phyloP scores from a whole-genome alignment of 1,140 invertebrate species.

The Heliothis virescens region DNA sequence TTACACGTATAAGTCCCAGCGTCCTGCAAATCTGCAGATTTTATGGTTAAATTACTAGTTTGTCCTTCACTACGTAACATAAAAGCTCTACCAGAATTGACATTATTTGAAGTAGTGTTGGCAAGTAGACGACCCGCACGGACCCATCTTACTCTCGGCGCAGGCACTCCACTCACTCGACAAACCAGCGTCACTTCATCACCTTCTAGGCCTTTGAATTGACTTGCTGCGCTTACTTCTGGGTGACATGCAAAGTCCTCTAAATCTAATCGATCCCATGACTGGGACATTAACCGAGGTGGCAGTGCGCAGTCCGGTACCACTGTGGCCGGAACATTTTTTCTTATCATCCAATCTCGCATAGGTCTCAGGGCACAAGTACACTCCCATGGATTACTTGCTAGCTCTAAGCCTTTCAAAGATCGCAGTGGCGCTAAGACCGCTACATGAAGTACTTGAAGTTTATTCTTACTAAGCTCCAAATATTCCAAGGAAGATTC shows the following conservation, averaged over 20 bases:
- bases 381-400: conserved; percentile 94
- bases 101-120: conserved; percentile 84
- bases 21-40: conserved; percentile 90
- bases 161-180: conserved; percentile 89
- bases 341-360: conserved; percentile 91
- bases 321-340: conserved; percentile 90
- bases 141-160: conserved; percentile 87
- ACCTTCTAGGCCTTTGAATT: conserved; percentile 88
- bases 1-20: conserved; percentile 91
- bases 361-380: conserved; percentile 91
- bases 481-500: conserved; percentile 90
- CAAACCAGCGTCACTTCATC: conserved; percentile 92
- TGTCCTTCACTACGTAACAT: conserved; percentile 81
- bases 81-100: conserved; percentile 80
- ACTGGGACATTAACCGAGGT: conserved; percentile 86
- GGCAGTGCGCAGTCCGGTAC: conserved; percentile 89
- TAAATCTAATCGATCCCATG: conserved; percentile 91
- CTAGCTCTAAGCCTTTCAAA: conserved; percentile 91
- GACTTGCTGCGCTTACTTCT: conserved; percentile 86
- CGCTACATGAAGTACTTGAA: conserved; percentile 88
- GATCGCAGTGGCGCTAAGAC: conserved; percentile 89
- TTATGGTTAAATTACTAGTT: conserved; percentile 90
- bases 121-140: conserved; percentile 86
- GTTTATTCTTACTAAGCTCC: conserved; percentile 91
- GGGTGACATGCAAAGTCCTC: conserved; percentile 94